phyloP scores from a whole-genome alignment of 2,888 invertebrate species.

The Leucozona laternaria region DNA sequence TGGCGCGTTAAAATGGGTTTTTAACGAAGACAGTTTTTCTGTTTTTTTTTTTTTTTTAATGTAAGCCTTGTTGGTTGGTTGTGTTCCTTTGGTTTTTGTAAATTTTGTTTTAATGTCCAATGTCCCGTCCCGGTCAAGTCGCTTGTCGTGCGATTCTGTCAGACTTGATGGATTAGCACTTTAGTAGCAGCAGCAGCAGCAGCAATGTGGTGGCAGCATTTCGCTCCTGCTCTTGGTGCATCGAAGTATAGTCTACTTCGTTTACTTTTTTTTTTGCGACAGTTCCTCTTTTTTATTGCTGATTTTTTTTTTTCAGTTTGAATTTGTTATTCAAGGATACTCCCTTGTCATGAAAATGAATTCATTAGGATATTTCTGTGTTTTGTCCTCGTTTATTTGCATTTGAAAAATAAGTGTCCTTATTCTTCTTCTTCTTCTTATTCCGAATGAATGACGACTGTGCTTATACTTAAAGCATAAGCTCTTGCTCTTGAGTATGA shows the following conservation, averaged over 20 bases:
- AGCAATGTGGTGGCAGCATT: constrained; percentile 56
- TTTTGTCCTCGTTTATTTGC: constrained; percentile 67
- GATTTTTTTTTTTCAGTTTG: not conserved
- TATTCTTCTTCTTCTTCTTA: not conserved
- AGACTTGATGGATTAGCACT: constrained; percentile 74
- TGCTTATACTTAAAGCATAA: not conserved
- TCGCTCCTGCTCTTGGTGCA: constrained; percentile 22
- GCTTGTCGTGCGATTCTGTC: constrained; percentile 72
- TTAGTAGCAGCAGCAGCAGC: no score
- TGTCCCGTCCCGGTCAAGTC: constrained; percentile 66
- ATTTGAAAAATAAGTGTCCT: constrained; percentile 37
- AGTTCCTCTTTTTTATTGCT: constrained; percentile 16
- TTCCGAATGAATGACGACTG: constrained; percentile 28
- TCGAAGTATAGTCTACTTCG: constrained; percentile 20
- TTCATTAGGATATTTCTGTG: constrained; percentile 70
- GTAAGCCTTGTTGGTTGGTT: constrained; percentile 21
- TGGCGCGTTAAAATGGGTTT: constrained; percentile 75
- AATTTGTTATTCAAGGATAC: constrained; percentile 72
- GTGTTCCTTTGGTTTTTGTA: constrained; percentile 45
- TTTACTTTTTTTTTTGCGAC: constrained; percentile 26
- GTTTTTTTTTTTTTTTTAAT: constrained; percentile 22
- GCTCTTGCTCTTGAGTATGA: constrained; percentile 15
- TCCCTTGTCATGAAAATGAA: constrained; percentile 73
- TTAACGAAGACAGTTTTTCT: constrained; percentile 70
- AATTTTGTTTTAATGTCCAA: constrained; percentile 22